Base-by-base conservation (phyloP, 2,888 invertebrate species). In the Ecdyonurus torrentis region DNA sequence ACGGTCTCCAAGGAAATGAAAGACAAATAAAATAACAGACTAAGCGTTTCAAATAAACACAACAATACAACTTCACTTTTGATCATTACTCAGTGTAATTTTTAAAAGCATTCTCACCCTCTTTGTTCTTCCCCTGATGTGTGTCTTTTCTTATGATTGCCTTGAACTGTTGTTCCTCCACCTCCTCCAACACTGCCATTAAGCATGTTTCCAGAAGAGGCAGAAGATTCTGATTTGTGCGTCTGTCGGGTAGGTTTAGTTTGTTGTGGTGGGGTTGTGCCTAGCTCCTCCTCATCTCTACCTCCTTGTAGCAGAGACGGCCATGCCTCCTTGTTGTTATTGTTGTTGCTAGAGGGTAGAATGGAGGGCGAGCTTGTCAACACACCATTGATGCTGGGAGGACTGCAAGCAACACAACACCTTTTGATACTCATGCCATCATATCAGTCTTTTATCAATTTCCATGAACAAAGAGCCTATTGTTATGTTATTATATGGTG, bases 61-160 rank as follows among this genome's bases (percentile, higher is more conserved):
- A n/a, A n/a, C n/a, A n/a, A n/a, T n/a, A n/a, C n/a, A n/a, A n/a
- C n/a, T n/a, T n/a, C n/a, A n/a, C n/a, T n/a, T n/a, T n/a, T n/a
- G n/a, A n/a, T n/a, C n/a, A n/a, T n/a, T n/a, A n/a, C n/a, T n/a
- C n/a, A n/a, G n/a, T n/a, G n/a, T n/a, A n/a, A n/a, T n/a, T n/a
- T n/a, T n/a, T n/a, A 61, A 63, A 1, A 15, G 15, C 7, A 23
- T 15, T 10, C 66, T 66, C 25, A 66, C 66, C 66, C 66, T 65
- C 62, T 63, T 58, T 52, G 58, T 19, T 66, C 65, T 53, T 66
- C 66, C 2, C 61, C 61, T 25, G 64, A 66, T 15, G 63, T 59
- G 25, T 66, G 66, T 58, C 65, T 60, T 60, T 66, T 66, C 55
- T 65, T 66, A 22, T 37, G 37, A 37, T 37, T 37, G 15, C 37